Evolutionary conservation across 2,113 vertebrate species (phyloP).

Genomic region (Haemorhous mexicanus): DNA sequence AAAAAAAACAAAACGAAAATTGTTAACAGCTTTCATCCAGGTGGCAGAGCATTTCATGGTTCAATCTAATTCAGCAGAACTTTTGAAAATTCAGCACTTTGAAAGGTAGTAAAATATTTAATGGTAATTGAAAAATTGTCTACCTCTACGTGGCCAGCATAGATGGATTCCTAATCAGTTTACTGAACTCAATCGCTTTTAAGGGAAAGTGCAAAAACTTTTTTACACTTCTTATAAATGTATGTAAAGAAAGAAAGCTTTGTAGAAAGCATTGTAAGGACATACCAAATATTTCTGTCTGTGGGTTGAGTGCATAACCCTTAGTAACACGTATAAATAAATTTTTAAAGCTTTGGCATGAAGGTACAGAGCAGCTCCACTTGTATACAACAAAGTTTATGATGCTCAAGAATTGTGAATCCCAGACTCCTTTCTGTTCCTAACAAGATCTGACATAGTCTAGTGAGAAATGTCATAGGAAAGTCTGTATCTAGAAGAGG

Average conservation of each 20-base stretch:
- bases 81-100: not conserved
- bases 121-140: not conserved
- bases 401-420: not conserved
- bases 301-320: accelerated
- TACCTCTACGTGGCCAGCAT: not conserved
- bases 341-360: not conserved
- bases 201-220: not conserved
- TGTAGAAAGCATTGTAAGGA: not conserved
- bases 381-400: not conserved
- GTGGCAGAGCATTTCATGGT: not conserved
- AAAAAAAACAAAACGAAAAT: not conserved
- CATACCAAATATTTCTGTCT: not conserved
- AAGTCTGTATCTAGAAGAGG: not conserved
- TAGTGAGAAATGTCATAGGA: not conserved
- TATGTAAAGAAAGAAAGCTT: not conserved
- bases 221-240: not conserved
- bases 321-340: not conserved
- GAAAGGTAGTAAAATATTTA: not conserved
- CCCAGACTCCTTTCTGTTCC: not conserved
- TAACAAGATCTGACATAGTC: not conserved
- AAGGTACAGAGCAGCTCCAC: not conserved
- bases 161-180: not conserved
- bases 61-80: not conserved
- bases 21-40: not conserved
- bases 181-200: not conserved